These are phyloP conservation scores for Ornithorhynchus anatinus DNA, from an alignment of 2,113 vertebrate genomes.

Conservation along the genomic window DNA sequence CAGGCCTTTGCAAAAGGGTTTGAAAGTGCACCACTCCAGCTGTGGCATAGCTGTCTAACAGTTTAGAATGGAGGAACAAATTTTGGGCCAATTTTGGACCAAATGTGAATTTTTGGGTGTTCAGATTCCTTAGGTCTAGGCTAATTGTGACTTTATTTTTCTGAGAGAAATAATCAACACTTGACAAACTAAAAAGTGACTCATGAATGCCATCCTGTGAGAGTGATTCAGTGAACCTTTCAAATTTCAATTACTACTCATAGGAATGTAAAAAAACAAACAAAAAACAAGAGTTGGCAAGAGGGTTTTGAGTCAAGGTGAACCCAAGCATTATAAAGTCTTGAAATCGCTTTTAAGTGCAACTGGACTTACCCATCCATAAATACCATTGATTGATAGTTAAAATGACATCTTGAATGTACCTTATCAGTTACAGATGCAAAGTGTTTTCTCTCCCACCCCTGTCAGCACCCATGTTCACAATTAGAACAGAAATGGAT, in stretches of 20 bases:
- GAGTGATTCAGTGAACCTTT: constrained; percentile 21
- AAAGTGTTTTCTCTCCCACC: not conserved
- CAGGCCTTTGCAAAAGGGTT: no score
- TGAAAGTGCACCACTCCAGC: no score
- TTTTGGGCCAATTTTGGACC: constrained; percentile 1
- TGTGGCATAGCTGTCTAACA: no score
- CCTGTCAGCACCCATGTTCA: no score
- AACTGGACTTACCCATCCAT: not conserved
- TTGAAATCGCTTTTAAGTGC: not conserved
- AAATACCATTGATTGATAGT: no score
- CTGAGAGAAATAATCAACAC: constrained; percentile 29
- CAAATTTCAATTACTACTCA: no score
- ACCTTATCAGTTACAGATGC: not conserved
- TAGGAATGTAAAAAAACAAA: constrained; percentile 14
- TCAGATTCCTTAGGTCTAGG: not conserved
- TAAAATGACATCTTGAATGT: no score
- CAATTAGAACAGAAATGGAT: no score
- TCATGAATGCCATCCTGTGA: constrained; percentile 25
- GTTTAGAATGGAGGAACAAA: constrained; percentile 9
- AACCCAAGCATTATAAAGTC: not conserved
- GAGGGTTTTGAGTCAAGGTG: constrained; percentile 2
- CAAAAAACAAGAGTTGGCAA: not conserved
- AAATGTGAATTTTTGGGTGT: constrained; percentile 1
- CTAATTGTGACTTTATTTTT: constrained; percentile 27
- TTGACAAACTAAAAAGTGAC: constrained; percentile 41